A percentile compares a stretch with the other conserved stretches of the same genome.
Conservation (phyloP, 2,113 vertebrate genomes). For the Aegithalos caudatus region DNA sequence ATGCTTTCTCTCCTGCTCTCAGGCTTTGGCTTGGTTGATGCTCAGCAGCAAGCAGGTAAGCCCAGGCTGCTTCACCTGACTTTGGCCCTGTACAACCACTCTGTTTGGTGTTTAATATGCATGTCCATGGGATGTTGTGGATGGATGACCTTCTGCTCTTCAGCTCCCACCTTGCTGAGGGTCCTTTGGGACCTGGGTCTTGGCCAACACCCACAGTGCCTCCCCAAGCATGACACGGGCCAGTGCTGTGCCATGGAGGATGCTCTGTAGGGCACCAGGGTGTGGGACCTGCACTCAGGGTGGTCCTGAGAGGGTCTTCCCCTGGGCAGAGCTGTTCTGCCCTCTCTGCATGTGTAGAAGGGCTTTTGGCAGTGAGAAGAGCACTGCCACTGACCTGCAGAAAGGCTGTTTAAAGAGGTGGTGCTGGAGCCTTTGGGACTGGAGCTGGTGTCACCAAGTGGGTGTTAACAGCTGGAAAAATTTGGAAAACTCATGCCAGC, state of each 20-base stretch:
- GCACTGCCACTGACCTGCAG: not conserved
- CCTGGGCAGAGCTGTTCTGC: not conserved
- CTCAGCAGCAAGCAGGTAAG: slow-evolving; percentile 78
- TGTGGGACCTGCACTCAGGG: not conserved
- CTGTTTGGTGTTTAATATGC: not conserved
- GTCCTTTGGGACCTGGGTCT: not conserved
- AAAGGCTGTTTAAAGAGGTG: not conserved
- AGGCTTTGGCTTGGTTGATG: slow-evolving; percentile 66
- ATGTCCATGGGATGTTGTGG: not conserved
- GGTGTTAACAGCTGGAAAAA: not conserved
- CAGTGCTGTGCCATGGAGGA: not conserved
- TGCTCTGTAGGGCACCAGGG: not conserved
- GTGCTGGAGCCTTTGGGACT: not conserved
- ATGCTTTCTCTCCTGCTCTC: slow-evolving; percentile 76
- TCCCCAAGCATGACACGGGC: not conserved
- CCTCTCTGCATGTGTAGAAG: not conserved
- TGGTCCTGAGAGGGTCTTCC: not conserved
- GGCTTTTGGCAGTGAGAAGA: not conserved
- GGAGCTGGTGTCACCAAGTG: accelerated
- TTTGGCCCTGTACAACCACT: accelerated
- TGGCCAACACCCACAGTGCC: not conserved
- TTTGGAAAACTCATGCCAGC: not conserved
- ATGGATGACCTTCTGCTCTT: not conserved
- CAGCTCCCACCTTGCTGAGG: not conserved
- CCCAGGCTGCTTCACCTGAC: accelerated